Percentiles rank a stretch among this genome's conserved stretches.
phyloP scores from a whole-genome alignment of 2,113 vertebrate genomes.

The Pygoscelis adeliae region DNA sequence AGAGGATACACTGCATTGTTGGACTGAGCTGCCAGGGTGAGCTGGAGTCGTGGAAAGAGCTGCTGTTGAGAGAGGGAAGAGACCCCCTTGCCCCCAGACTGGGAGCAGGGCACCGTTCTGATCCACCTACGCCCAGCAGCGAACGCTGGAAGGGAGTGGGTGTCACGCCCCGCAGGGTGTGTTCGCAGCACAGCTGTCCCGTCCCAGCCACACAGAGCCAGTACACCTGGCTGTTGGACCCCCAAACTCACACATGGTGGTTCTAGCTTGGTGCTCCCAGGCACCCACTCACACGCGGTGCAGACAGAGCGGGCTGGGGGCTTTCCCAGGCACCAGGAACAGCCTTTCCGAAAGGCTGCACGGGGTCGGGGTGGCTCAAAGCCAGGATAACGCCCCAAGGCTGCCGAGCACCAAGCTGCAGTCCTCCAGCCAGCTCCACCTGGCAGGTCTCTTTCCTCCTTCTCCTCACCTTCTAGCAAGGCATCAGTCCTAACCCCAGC shows the following conservation, averaged over 20 bases:
- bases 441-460: background rate
- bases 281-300: background rate
- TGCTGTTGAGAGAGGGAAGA: background rate
- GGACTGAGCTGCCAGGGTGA: background rate
- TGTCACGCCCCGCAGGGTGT: accelerated
- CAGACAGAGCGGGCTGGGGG: accelerated
- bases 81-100: background rate
- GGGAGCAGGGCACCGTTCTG: background rate
- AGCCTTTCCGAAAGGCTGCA: background rate
- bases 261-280: background rate
- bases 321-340: background rate
- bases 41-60: background rate
- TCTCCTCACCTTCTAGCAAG: background rate
- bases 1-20: background rate
- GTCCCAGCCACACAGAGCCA: background rate
- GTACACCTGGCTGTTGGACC: background rate
- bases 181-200: background rate
- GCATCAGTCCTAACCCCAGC: background rate
- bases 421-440: background rate
- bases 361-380: background rate
- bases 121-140: accelerated
- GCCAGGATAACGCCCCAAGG: accelerated
- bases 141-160: background rate
- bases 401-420: background rate
- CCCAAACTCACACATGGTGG: accelerated